Evolutionary conservation across 2,888 invertebrate genomes (phyloP), one percentile per base, ranked within the genome.

Genomic region (Venustoraphidia nigricollis): DNA sequence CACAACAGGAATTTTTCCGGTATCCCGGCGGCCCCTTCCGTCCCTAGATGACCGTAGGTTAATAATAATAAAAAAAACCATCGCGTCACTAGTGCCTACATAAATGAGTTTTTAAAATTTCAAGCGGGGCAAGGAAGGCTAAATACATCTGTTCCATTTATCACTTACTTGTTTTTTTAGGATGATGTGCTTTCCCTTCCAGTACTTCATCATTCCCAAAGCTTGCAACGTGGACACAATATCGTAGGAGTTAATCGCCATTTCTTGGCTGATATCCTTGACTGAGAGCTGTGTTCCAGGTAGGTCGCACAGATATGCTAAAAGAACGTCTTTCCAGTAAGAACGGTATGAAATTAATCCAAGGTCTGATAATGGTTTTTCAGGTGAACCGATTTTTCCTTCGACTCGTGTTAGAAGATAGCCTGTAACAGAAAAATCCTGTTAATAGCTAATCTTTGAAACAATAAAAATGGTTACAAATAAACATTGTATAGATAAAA

Each of bases 381-480:
- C 98, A 1, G 98, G 98, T 1, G 96, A 96, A n/a, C 98, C 98
- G 48, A 97, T 90, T 72, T 96, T 97, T 52, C 88, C 89, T 70
- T 99, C 98, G 40, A 87, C 87, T 61, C 91, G 80, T 51, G 96
- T 97, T 62, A 98, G 71, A 51, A 96, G 77, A 68, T 98, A 98
- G 71, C 96, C 96, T 96, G 71, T 1, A 64, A 65, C 53, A 54
- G 57, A 58, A 51, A 50, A 48, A 48, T 14, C 17, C 4, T 14
- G 14, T 11, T 36, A 34, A 49, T 27, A 34, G 9, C 11, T 2
- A 44, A 49, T 49, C 11, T 47, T 10, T 17, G 34, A 48, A 34
- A 27, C 27, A 27, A 27, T 27, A 27, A 27, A 27, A 27, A 3
- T 27, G 27, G 6, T 27, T 27, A 27, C 27, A 6, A 27, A 5